Evolutionary conservation across 2,888 invertebrate genomes (phyloP).

Genomic region (Cephus nigrinus): DNA sequence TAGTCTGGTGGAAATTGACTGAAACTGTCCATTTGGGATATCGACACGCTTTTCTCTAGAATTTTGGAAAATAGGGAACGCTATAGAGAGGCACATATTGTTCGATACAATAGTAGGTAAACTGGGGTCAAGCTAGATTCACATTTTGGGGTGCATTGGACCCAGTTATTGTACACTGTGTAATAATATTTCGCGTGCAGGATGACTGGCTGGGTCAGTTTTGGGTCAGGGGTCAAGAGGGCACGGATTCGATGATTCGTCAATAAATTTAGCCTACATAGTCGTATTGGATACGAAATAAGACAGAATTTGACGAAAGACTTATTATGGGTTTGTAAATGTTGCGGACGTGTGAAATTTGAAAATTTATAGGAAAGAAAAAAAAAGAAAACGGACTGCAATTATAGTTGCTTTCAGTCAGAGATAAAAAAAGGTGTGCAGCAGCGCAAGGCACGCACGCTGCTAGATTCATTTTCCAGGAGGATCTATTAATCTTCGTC

Average conservation of each 20-base stretch:
- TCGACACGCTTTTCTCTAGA: slow-evolving; percentile 22
- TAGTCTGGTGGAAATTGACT: slow-evolving; percentile 17
- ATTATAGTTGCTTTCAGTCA: no score
- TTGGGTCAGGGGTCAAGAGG: slow-evolving; percentile 45
- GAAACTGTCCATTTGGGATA: slow-evolving; percentile 26
- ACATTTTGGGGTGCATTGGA: slow-evolving; percentile 41
- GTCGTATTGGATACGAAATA: slow-evolving; percentile 46
- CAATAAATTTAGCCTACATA: slow-evolving; percentile 38
- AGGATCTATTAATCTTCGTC: no score
- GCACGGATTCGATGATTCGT: slow-evolving; percentile 34
- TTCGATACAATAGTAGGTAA: slow-evolving; percentile 35
- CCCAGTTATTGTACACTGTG: slow-evolving; percentile 50
- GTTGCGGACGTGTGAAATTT: no score
- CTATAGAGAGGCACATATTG: slow-evolving; percentile 28
- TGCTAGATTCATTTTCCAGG: no score
- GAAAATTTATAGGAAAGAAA: no score
- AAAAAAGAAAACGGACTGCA: no score
- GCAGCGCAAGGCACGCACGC: no score
- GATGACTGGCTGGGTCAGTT: slow-evolving; percentile 41
- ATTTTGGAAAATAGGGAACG: neutral
- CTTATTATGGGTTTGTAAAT: no score
- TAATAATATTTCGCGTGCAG: slow-evolving; percentile 50
- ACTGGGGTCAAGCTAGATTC: slow-evolving; percentile 46
- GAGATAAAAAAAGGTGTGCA: no score
- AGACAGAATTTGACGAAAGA: neutral